phyloP scores from a whole-genome alignment of 2,888 invertebrate species.

The Tigriopus californicus region DNA sequence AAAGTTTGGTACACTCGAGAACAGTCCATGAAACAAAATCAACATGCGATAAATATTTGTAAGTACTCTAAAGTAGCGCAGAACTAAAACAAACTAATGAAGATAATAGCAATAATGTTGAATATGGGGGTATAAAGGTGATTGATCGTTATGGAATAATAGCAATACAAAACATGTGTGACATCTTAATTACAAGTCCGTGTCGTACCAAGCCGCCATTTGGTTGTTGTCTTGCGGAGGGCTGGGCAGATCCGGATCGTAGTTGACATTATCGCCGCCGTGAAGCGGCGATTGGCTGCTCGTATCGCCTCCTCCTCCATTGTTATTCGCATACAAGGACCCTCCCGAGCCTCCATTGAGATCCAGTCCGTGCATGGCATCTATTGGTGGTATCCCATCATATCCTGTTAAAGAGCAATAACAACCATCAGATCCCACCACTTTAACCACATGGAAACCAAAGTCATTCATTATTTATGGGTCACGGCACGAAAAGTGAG shows the following conservation, averaged over 20 bases:
- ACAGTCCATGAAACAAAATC: too few relatives aligned
- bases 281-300: too few relatives aligned
- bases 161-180: background rate
- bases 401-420: too few relatives aligned
- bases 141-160: too few relatives aligned
- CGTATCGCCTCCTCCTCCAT: background rate
- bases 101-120: too few relatives aligned
- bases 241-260: slow-evolving; percentile 33
- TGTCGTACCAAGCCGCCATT: slow-evolving; percentile 92
- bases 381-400: slow-evolving; percentile 83
- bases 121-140: too few relatives aligned
- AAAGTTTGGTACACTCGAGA: too few relatives aligned
- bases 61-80: too few relatives aligned
- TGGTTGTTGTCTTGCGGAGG: slow-evolving; percentile 77
- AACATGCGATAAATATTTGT: too few relatives aligned
- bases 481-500: background rate
- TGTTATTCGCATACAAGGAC: background rate
- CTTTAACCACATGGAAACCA: slow-evolving; percentile 25
- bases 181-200: slow-evolving; percentile 46
- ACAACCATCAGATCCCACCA: too few relatives aligned
- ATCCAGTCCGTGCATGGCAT: slow-evolving; percentile 83
- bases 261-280: slow-evolving; percentile 21
- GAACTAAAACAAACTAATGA: too few relatives aligned
- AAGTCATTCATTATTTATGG: too few relatives aligned
- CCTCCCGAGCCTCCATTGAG: slow-evolving; percentile 37